These are phyloP conservation scores for Eilema griseolum DNA, from an alignment of 2,888 invertebrate species.

Conservation along the genomic window DNA sequence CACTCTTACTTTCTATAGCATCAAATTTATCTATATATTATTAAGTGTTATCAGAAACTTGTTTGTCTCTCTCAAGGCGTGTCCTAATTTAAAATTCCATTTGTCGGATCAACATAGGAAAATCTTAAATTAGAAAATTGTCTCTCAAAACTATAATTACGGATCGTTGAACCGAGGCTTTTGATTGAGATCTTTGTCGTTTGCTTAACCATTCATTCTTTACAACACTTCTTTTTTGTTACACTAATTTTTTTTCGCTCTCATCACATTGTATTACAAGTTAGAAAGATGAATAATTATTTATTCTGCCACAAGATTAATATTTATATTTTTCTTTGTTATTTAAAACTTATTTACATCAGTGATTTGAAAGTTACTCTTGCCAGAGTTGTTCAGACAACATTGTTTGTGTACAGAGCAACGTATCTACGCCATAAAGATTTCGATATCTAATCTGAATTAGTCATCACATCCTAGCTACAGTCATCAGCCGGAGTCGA, in stretches of 20 bases:
- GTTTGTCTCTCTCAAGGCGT: conserved; percentile 39
- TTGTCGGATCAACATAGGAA: conserved; percentile 39
- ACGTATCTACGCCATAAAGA: conserved; percentile 17
- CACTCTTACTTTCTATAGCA: conserved; percentile 23
- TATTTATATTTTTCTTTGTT: background rate
- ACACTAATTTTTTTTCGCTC: conserved; percentile 22
- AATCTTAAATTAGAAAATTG: conserved; percentile 48
- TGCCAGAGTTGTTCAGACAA: conserved; percentile 11
- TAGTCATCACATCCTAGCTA: conserved; percentile 27
- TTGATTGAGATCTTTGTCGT: conserved; percentile 42
- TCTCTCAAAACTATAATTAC: conserved; percentile 49
- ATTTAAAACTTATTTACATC: background rate
- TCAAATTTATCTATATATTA: conserved; percentile 7
- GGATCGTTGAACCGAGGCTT: conserved; percentile 49
- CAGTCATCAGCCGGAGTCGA: conserved; percentile 20
- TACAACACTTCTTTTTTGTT: conserved; percentile 19
- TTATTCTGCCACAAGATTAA: background rate
- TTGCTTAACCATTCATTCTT: conserved; percentile 35
- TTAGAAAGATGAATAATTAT: background rate
- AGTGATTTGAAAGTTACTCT: background rate
- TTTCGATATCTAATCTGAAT: conserved; percentile 25
- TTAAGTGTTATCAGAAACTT: conserved; percentile 34
- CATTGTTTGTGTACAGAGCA: conserved; percentile 25
- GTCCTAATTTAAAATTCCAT: conserved; percentile 40
- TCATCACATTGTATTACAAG: conserved; percentile 3